These are phyloP conservation scores for Phenganax subtilis DNA, from an alignment of 92 coral and sea anemone genomes.

Conservation along the genomic window DNA sequence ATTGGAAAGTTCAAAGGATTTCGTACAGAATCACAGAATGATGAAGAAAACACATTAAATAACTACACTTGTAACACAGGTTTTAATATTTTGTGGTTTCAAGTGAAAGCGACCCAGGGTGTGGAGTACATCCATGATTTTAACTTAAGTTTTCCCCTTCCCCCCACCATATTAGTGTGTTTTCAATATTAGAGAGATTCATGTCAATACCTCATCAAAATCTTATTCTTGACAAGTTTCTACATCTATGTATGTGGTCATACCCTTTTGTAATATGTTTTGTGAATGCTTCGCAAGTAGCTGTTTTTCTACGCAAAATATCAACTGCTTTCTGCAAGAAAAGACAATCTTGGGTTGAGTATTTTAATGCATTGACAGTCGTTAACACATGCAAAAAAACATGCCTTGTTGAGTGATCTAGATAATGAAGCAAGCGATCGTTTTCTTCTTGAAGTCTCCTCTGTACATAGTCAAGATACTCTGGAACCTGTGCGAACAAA, in stretches of 20 bases:
- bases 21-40: too few relatives aligned
- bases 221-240: background rate
- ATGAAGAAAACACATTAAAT: too few relatives aligned
- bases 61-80: too few relatives aligned
- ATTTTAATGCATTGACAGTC: background rate
- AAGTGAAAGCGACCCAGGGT: too few relatives aligned
- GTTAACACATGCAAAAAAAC: background rate
- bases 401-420: slow-evolving; percentile 94
- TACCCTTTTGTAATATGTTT: slow-evolving; percentile 91
- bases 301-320: slow-evolving; percentile 84
- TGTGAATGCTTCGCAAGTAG: slow-evolving; percentile 76
- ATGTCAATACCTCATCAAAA: background rate
- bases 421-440: slow-evolving; percentile 90
- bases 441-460: slow-evolving; percentile 90
- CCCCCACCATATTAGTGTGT: too few relatives aligned
- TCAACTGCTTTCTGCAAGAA: slow-evolving; percentile 70
- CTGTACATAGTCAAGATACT: slow-evolving; percentile 93
- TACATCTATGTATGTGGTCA: background rate
- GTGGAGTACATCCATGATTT: too few relatives aligned
- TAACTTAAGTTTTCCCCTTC: too few relatives aligned
- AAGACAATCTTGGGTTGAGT: background rate
- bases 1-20: too few relatives aligned
- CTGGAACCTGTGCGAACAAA: slow-evolving; percentile 63
- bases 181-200: too few relatives aligned
- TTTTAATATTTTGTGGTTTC: too few relatives aligned